A percentile compares a stretch with the other conserved stretches of the same genome.
These are phyloP conservation scores for Lissocephala sabroskyi DNA, from an alignment of 2,888 invertebrate species.

Conservation along the genomic window DNA sequence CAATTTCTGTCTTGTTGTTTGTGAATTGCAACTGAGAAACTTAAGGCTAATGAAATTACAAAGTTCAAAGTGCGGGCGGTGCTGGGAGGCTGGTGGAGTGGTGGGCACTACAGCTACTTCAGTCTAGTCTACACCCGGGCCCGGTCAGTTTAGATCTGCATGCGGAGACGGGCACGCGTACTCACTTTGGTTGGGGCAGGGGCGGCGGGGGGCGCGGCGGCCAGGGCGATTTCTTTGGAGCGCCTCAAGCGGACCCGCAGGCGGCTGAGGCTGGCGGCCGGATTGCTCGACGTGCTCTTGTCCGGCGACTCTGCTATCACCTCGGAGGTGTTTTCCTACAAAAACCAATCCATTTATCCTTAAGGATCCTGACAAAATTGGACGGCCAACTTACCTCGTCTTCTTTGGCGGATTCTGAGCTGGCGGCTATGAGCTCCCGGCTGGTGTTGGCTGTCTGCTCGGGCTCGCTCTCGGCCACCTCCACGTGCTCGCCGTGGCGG, in stretches of 20 bases:
- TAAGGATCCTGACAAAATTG: no score
- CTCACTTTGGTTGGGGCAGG: constrained; percentile 46
- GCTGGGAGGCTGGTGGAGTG: background rate
- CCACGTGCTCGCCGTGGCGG: background rate
- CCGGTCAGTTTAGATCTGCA: constrained; percentile 40
- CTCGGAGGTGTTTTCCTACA: constrained; percentile 55
- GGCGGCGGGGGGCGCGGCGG: no score
- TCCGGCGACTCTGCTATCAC: constrained; percentile 61
- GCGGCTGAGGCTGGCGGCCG: constrained; percentile 12
- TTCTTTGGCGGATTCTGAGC: background rate
- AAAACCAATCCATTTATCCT: no score
- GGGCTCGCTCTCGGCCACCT: background rate
- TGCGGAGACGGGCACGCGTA: constrained; percentile 30
- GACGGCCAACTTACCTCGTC: constrained; percentile 31
- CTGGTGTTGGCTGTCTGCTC: no score
- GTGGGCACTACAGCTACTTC: constrained; percentile 9
- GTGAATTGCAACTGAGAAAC: constrained; percentile 6
- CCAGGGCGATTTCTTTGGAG: no score
- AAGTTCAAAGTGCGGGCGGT: background rate
- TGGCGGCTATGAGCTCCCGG: no score
- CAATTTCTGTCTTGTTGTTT: constrained; percentile 15
- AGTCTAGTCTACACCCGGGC: background rate
- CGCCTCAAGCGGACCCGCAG: constrained; percentile 42
- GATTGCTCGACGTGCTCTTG: background rate
- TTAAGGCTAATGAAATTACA: background rate